Evolutionary conservation across 2,113 vertebrate species (phyloP).

Genomic region (Puntigrus tetrazona): DNA sequence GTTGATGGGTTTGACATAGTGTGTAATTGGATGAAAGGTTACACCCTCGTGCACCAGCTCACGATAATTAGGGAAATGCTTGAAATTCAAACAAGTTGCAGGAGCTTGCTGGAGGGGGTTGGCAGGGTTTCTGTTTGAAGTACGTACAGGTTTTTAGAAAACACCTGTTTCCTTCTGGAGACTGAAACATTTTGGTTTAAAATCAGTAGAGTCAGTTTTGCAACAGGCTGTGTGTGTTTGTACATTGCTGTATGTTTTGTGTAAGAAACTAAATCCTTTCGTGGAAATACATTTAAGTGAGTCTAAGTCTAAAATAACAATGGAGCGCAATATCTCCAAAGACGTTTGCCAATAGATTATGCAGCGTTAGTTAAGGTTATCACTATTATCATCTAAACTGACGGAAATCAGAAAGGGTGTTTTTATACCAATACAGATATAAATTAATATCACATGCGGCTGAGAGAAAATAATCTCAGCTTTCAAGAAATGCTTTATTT

Average conservation of each 20-base stretch:
- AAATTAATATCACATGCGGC: background rate
- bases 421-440: background rate
- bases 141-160: background rate
- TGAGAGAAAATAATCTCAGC: background rate
- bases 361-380: background rate
- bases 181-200: background rate
- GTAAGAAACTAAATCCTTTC: background rate
- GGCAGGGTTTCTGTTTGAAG: constrained; percentile 4
- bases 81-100: constrained; percentile 28
- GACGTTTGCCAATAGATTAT: background rate
- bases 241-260: background rate
- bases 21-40: constrained; percentile 43
- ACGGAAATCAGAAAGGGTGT: background rate
- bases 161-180: background rate
- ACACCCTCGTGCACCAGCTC: constrained; percentile 52
- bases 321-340: background rate
- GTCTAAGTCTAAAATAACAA: background rate
- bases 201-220: background rate
- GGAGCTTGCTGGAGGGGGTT: background rate
- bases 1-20: constrained; percentile 17
- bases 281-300: background rate
- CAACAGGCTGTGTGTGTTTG: background rate
- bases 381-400: background rate
- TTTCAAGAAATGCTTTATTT: background rate
- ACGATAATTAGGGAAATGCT: constrained; percentile 39